Base-by-base conservation (phyloP, 2,797 vertebrate genomes). In the Botia almorhae region DNA sequence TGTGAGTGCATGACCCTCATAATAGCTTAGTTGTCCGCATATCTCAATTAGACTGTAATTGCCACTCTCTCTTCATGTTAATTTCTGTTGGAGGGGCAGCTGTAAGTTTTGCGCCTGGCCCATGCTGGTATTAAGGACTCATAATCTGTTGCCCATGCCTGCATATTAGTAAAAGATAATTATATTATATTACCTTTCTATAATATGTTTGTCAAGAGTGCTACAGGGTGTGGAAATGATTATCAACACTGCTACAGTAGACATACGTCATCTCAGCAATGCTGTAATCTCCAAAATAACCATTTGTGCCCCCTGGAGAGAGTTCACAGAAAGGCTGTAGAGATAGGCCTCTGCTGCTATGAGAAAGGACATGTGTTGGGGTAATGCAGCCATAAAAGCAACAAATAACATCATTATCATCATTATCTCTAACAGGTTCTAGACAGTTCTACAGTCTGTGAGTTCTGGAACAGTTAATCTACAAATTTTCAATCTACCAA, bases 31-130 rank as follows among this genome's bases (percentile, higher is more conserved):
- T 19, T 68, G 56, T 74, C 65, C 1, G 51, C 82, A n/a, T 83
- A 67, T 85, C 76, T 77, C 53, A 63, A 83, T 83, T 80, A 73
- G 29, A 69, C 26, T 46, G 56, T 78, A 74, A 84, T 82, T 85
- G 58, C 64, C 39, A 46, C 69, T 71, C 11, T 46, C 53, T 63
- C 61, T 51, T 58, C 16, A 26, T 73, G n/a, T 19, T 69, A 26
- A 70, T 69, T 85, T 64, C 68, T 71, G 79, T 70, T 76, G 56
- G 69, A 63, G 76, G 68, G 26, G 19, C 68, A 67, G 68, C 48
- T 65, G 76, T 53, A 29, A 65, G 17, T 80, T 56, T 55, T 12
- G 21, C 36, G 64, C 21, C 4, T 29, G n/a, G 14, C 10, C 46
- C 80, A 26, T n/a, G 36, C 58, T 74, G 43, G 64, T 53, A 33